Conservation (phyloP, 1,140 invertebrate species). For the Metaphire vulgaris region DNA sequence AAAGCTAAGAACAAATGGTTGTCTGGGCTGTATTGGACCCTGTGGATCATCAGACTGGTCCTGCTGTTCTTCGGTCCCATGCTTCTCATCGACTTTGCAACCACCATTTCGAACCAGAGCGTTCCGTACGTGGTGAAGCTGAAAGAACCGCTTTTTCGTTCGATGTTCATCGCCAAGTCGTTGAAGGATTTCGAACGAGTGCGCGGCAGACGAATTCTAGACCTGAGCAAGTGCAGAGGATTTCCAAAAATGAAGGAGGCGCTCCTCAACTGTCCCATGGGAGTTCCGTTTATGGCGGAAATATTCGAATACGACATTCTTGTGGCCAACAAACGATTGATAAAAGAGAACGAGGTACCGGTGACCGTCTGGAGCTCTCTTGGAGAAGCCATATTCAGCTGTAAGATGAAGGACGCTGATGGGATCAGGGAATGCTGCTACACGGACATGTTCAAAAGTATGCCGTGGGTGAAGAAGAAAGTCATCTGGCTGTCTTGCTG, state of each 20-base stretch:
- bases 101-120: conserved; percentile 22
- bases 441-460: conserved; percentile 19
- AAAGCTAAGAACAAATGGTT: conserved; percentile 42
- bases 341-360: conserved; percentile 29
- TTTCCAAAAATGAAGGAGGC: conserved; percentile 25
- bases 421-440: conserved; percentile 24
- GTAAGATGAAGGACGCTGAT: conserved; percentile 10
- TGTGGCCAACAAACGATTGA: conserved; percentile 24
- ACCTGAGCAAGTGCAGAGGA: conserved; percentile 16
- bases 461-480: neutral
- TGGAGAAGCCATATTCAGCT: conserved; percentile 19
- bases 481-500: conserved; percentile 21
- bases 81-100: conserved; percentile 40
- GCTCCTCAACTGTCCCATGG: neutral
- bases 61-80: conserved; percentile 44
- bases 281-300: conserved; percentile 12
- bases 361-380: conserved; percentile 15
- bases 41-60: conserved; percentile 40
- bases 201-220: conserved; percentile 17
- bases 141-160: conserved; percentile 27
- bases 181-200: conserved; percentile 8
- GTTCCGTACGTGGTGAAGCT: conserved; percentile 29
- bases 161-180: conserved; percentile 2
- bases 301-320: conserved; percentile 27
- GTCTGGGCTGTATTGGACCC: conserved; percentile 41